A percentile compares a stretch with the other conserved stretches of the same genome.
Conservation (phyloP, 2,888 invertebrate genomes). For the Axea sp. region DNA sequence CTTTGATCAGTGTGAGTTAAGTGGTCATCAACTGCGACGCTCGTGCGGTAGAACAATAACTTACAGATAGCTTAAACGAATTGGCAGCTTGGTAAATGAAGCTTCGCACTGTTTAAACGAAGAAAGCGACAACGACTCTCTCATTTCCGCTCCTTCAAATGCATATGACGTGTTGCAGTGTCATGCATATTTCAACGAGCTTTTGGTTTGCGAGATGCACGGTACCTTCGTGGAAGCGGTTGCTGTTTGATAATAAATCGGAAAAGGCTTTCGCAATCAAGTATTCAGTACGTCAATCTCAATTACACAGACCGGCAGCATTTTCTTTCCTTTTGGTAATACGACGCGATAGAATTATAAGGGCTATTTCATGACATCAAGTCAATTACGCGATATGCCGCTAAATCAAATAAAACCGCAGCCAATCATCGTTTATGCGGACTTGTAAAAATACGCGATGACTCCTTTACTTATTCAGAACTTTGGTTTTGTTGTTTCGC, state of each 20-base stretch:
- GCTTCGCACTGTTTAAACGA: neutral
- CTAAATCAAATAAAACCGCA: slow-evolving; percentile 44
- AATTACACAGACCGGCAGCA: slow-evolving; percentile 36
- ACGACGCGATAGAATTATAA: slow-evolving; percentile 43
- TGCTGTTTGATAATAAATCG: slow-evolving; percentile 50
- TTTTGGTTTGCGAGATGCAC: slow-evolving; percentile 17
- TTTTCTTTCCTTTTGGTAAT: slow-evolving; percentile 36
- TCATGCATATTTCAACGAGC: slow-evolving; percentile 37
- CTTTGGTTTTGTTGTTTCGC: slow-evolving; percentile 30
- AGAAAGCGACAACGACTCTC: slow-evolving; percentile 4
- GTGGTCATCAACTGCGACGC: neutral
- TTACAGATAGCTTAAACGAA: neutral
- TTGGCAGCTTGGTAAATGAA: neutral
- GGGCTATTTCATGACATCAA: slow-evolving; percentile 32
- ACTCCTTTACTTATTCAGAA: slow-evolving; percentile 50
- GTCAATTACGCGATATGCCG: slow-evolving; percentile 46
- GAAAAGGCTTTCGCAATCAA: slow-evolving; percentile 51
- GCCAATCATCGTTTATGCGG: slow-evolving; percentile 47
- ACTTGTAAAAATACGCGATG: slow-evolving; percentile 58
- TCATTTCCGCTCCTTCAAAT: slow-evolving; percentile 15
- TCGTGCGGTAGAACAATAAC: neutral
- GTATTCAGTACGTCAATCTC: slow-evolving; percentile 55
- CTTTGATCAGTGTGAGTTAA: neutral
- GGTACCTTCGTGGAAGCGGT: neutral
- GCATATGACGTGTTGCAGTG: slow-evolving; percentile 34